Conservation (phyloP, 2,113 vertebrate species). For the Cichladusa arquata region DNA sequence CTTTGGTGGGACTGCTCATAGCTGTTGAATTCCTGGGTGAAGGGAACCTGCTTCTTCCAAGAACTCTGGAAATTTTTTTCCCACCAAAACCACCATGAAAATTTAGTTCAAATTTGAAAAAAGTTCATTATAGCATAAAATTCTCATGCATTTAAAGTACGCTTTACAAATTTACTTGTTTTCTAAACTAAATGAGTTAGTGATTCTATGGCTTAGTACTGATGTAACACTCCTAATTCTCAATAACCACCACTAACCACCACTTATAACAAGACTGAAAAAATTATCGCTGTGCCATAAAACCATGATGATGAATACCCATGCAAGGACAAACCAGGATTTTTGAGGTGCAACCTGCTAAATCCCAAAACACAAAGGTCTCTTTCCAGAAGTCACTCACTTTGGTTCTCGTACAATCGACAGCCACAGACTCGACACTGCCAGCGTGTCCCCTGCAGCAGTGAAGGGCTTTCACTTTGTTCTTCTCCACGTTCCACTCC, state of each 20-base stretch:
- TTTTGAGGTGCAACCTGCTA: background rate
- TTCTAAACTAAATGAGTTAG: background rate
- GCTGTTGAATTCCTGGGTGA: background rate
- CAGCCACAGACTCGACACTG: conserved; percentile 87
- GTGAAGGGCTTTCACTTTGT: conserved; percentile 89
- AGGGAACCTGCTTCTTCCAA: background rate
- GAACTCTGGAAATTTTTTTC: background rate
- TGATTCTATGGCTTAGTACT: background rate
- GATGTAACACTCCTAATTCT: background rate
- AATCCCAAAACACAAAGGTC: background rate
- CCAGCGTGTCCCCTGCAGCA: conserved; percentile 92
- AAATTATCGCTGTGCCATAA: background rate
- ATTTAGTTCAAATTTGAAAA: background rate
- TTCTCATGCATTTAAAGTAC: background rate
- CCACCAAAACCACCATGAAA: background rate
- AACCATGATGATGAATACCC: background rate
- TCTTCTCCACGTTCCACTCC: conserved; percentile 94
- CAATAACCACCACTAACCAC: background rate
- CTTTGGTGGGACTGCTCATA: background rate
- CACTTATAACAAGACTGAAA: background rate
- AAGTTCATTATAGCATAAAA: background rate
- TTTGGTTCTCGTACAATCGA: conserved; percentile 85
- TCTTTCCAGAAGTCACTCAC: conserved; percentile 64
- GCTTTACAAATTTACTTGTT: background rate
- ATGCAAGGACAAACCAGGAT: background rate